A percentile compares a stretch with the other conserved stretches of the same genome.
These are phyloP conservation scores for Bradypus variegatus DNA, from an alignment of 2,797 vertebrate species.

Conservation along the genomic window DNA sequence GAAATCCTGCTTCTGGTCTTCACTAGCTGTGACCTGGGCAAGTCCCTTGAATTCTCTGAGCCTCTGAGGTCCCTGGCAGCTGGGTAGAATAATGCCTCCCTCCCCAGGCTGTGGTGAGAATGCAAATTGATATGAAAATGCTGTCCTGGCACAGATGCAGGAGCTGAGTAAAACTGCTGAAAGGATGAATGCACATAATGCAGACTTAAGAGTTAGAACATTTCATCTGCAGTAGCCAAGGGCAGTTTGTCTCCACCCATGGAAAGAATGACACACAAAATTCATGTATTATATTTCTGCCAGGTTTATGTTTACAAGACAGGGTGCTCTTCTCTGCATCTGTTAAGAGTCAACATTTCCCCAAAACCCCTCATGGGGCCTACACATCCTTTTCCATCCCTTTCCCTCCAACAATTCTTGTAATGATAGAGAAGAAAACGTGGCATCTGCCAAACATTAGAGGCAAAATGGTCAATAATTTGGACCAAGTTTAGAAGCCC, in stretches of 20 bases:
- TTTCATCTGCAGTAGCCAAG: background rate
- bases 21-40: background rate
- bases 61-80: background rate
- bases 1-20: background rate
- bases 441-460: background rate
- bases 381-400: background rate
- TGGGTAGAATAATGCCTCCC: background rate
- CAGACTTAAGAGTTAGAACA: background rate
- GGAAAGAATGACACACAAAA: background rate
- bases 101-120: background rate
- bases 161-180: background rate
- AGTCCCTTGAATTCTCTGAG: background rate
- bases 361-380: background rate
- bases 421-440: background rate
- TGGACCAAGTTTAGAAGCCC: background rate
- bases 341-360: background rate
- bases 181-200: background rate
- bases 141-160: constrained; percentile 7
- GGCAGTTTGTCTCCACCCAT: background rate
- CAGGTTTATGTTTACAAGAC: constrained; percentile 27
- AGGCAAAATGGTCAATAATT: background rate
- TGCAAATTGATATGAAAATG: background rate
- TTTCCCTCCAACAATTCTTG: background rate
- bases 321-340: background rate
- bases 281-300: background rate